A percentile compares a stretch with the other conserved stretches of the same genome.
Evolutionary conservation across 2,797 vertebrate genomes (phyloP).

Genomic region (Mallotus villosus): DNA sequence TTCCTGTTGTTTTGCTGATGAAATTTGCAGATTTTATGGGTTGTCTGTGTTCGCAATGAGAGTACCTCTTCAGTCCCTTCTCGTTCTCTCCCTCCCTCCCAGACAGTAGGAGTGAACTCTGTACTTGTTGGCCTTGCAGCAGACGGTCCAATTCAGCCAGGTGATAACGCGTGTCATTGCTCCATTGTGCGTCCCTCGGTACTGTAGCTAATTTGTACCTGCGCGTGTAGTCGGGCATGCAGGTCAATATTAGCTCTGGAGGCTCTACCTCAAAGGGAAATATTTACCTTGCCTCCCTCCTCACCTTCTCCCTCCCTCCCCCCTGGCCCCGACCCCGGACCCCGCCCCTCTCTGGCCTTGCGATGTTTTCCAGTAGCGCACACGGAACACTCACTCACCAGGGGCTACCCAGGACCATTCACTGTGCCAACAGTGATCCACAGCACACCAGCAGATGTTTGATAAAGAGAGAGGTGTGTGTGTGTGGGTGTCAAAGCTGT

Average conservation of each 20-base stretch:
- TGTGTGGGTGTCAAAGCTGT: not conserved
- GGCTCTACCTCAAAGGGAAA: constrained; percentile 57
- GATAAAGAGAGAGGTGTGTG: constrained; percentile 25
- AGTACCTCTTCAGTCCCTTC: not conserved
- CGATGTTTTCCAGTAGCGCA: constrained; percentile 32
- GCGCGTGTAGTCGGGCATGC: constrained; percentile 50
- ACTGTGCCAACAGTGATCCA: constrained; percentile 6
- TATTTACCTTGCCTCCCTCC: constrained; percentile 50
- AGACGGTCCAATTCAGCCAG: constrained; percentile 67
- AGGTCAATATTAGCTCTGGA: constrained; percentile 78
- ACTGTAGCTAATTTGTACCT: constrained; percentile 66
- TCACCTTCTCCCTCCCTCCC: not conserved
- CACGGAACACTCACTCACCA: constrained; percentile 43
- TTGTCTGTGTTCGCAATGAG: not conserved
- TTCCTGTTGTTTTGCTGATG: not conserved
- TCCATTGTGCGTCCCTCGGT: constrained; percentile 64
- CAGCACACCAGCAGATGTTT: constrained; percentile 49
- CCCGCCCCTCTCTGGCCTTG: not conserved
- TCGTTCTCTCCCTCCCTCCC: not conserved
- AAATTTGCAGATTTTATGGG: not conserved
- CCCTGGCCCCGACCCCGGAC: constrained; percentile 13
- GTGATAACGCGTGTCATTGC: constrained; percentile 72
- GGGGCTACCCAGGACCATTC: not conserved
- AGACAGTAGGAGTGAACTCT: constrained; percentile 22
- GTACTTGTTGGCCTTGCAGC: constrained; percentile 51